Percentiles rank a stretch among this genome's conserved stretches.
Evolutionary conservation across 1,140 invertebrate genomes (phyloP).

Genomic region (Lucilia sericata): DNA sequence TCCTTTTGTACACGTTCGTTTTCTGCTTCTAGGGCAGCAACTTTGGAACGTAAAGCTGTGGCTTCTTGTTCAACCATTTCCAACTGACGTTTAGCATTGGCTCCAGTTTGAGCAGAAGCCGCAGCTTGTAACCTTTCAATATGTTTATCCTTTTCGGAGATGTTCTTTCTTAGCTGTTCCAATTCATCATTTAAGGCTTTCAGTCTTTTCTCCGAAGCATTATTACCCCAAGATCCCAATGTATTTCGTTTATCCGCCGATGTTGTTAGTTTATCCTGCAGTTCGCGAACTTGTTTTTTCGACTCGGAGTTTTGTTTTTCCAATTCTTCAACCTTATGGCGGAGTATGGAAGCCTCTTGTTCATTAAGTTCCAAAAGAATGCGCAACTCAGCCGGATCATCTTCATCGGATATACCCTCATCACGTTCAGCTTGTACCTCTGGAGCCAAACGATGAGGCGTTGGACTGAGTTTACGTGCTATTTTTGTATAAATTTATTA

Average conservation of each 20-base stretch:
- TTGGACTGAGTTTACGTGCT: constrained; percentile 77
- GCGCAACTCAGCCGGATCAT: constrained; percentile 81
- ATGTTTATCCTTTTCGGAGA: constrained; percentile 87
- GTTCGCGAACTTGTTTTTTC: constrained; percentile 80
- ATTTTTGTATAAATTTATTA: not conserved
- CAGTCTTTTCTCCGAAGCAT: constrained; percentile 76
- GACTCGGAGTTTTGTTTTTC: constrained; percentile 83
- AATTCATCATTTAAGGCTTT: constrained; percentile 80
- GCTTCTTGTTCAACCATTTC: constrained; percentile 82
- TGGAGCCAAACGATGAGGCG: constrained; percentile 74
- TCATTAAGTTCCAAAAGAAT: constrained; percentile 89
- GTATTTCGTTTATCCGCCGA: constrained; percentile 53
- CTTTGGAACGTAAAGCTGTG: constrained; percentile 74
- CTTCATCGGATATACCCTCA: constrained; percentile 80
- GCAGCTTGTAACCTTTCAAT: constrained; percentile 81
- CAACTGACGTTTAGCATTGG: constrained; percentile 77
- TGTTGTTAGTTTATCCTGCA: constrained; percentile 77
- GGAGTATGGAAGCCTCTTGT: constrained; percentile 83
- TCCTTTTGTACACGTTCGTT: constrained; percentile 80
- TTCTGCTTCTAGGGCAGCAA: constrained; percentile 76
- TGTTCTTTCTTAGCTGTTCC: constrained; percentile 77
- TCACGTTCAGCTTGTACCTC: constrained; percentile 77
- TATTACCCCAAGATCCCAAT: constrained; percentile 53
- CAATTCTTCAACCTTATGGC: constrained; percentile 86
- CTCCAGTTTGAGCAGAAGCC: constrained; percentile 72